These are phyloP conservation scores for Ibidorhyncha struthersii DNA, from an alignment of 2,113 vertebrate genomes.

Conservation along the genomic window DNA sequence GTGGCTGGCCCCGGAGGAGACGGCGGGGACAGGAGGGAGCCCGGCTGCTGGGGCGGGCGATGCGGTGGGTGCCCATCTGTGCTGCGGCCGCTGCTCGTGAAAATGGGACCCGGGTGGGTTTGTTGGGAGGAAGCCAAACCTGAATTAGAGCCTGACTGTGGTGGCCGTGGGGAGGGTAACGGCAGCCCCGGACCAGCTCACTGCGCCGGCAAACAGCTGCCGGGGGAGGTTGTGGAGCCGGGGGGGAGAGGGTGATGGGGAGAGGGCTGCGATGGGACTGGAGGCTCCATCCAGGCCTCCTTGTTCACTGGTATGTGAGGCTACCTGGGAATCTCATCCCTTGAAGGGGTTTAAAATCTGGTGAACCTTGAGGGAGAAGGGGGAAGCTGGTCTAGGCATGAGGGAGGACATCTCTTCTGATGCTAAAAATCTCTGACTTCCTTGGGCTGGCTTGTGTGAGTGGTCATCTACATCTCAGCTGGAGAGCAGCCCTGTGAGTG, in stretches of 20 bases:
- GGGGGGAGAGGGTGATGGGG: background rate
- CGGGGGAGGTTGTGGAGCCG: background rate
- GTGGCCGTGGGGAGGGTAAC: background rate
- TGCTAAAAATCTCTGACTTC: background rate
- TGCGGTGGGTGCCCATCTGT: background rate
- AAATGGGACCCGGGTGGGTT: background rate
- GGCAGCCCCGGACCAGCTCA: background rate
- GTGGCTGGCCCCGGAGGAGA: background rate
- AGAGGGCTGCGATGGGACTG: background rate
- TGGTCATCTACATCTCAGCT: background rate
- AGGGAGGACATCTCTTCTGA: background rate
- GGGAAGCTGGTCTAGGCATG: background rate
- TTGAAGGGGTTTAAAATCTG: background rate
- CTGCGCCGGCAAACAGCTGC: background rate
- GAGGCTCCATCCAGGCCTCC: background rate
- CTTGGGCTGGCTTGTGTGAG: background rate
- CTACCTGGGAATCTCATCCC: background rate
- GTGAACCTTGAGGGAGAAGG: background rate
- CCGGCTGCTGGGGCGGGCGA: rapidly evolving
- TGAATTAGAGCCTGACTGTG: background rate
- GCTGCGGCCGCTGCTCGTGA: background rate
- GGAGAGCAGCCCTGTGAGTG: background rate
- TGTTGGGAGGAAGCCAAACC: background rate
- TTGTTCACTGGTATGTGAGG: background rate
- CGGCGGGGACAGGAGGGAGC: background rate